Base-by-base conservation (phyloP, 2,797 vertebrate genomes). In the Anolis apletophallus region DNA sequence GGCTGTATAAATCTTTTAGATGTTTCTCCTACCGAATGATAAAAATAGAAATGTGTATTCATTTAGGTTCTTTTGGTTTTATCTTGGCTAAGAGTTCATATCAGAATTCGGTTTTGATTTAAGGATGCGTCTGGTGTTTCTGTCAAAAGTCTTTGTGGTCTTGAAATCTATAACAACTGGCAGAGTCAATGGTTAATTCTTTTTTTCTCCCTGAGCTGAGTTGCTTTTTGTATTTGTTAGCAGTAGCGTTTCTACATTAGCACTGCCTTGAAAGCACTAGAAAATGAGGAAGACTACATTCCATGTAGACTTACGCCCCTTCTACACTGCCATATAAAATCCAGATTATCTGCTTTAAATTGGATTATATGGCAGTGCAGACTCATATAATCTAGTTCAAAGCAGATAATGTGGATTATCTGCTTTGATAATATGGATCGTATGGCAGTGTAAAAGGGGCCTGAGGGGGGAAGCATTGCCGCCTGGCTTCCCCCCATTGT, bases 1-100 rank as follows among this genome's bases (percentile, higher is more conserved):
- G 13, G 52, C 46, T 76, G 34, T 46, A 82, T 87, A 71, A 82
- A 87, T 76, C 72, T 87, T 87, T 82, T 81, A 87, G 46, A 68
- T 87, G 76, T 59, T 77, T 10, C 8, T 29, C 10, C 61, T 29
- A 23, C 61, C 69, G 23, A 57, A 76, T 8, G 21, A 57, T 87
- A 87, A 81, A 87, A 82, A 86, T 87, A 82, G 80, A 87, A 55
- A 40, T 69, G 12, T 11, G 59, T 82, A 46, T 68, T 76, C 6
- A 54, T 55, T 81, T 80, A 69, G 46, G 54, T 40, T 67, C 23
- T 64, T 74, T 32, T 17, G 40, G 32, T 61, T 67, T 75, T 12
- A 10, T 69, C 50, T 55, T 68, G n/a, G 52, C 46, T 54, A 29
- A 57, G 26, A 61, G 82, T 32, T 73, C 54, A 17, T 32, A 50